Percentiles rank a stretch among this genome's conserved stretches.
Evolutionary conservation across 2,797 vertebrate species (phyloP).

Genomic region (Cyclopterus lumpus): DNA sequence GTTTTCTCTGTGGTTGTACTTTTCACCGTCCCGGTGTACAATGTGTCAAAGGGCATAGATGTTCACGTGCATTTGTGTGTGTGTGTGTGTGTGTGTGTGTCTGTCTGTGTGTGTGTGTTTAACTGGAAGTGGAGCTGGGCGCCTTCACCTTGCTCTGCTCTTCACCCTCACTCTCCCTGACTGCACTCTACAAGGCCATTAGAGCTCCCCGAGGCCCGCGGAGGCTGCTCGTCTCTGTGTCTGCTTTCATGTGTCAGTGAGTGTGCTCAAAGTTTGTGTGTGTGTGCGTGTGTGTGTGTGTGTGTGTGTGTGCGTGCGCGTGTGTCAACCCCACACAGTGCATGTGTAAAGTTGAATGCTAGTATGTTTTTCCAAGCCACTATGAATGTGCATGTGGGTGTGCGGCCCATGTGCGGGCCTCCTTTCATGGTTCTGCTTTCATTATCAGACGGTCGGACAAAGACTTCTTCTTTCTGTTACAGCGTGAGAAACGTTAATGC

Average conservation of each 20-base stretch:
- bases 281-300: neutral
- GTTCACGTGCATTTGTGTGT: constrained; percentile 28
- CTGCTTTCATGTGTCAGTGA: constrained; percentile 81
- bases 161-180: constrained; percentile 81
- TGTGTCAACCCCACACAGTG: constrained; percentile 31
- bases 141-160: constrained; percentile 84
- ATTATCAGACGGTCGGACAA: constrained; percentile 54
- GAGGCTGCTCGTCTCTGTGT: constrained; percentile 75
- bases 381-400: constrained; percentile 39
- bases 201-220: constrained; percentile 77
- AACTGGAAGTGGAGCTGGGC: constrained; percentile 64
- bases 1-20: constrained; percentile 39
- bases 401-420: constrained; percentile 14
- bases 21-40: constrained; percentile 29
- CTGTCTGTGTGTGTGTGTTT: constrained; percentile 55
- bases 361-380: constrained; percentile 37
- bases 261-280: constrained; percentile 54
- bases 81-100: neutral
- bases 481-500: constrained; percentile 38
- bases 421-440: constrained; percentile 44
- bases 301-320: constrained; percentile 13
- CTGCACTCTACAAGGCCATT: constrained; percentile 83
- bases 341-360: constrained; percentile 40
- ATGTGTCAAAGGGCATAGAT: constrained; percentile 32
- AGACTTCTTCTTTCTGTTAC: constrained; percentile 14